Evolutionary conservation across 92 coral and sea anemone species (phyloP).

Genomic region (Porites cylindrica): DNA sequence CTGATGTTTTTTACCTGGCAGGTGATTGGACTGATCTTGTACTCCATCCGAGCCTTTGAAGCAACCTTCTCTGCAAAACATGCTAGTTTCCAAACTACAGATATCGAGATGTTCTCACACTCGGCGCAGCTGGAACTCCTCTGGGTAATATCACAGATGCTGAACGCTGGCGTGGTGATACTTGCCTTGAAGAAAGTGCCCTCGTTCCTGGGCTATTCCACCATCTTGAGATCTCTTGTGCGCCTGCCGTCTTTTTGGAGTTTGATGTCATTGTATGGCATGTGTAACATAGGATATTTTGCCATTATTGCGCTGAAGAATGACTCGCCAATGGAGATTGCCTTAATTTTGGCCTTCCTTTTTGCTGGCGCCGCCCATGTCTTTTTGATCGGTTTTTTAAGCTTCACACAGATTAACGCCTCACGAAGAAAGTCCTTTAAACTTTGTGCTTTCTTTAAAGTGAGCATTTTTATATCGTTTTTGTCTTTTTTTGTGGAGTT

Average conservation of each 20-base stretch:
- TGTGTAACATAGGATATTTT: conserved; percentile 31
- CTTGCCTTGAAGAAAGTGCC: conserved; percentile 35
- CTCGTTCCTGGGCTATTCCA: conserved; percentile 41
- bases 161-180: conserved; percentile 16
- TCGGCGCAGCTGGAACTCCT: conserved; percentile 47
- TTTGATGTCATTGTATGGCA: conserved; percentile 19
- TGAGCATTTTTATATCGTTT: conserved; percentile 24
- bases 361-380: conserved; percentile 13
- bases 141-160: conserved; percentile 45
- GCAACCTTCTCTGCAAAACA: conserved; percentile 35
- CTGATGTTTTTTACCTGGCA: conserved; percentile 48
- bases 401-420: conserved; percentile 52
- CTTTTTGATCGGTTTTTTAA: conserved; percentile 35
- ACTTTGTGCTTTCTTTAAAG: conserved; percentile 34
- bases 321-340: conserved; percentile 17
- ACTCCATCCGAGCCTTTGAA: conserved; percentile 51
- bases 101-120: conserved; percentile 20
- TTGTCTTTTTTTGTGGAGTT: conserved; percentile 22
- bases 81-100: conserved; percentile 41
- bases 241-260: conserved; percentile 55
- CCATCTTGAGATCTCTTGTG: conserved; percentile 38
- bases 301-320: conserved; percentile 14
- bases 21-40: conserved; percentile 43
- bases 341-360: conserved; percentile 15
- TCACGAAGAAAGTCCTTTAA: background rate